Base-by-base conservation (phyloP, 2,888 invertebrate species). In the Herminia tarsipennalis region DNA sequence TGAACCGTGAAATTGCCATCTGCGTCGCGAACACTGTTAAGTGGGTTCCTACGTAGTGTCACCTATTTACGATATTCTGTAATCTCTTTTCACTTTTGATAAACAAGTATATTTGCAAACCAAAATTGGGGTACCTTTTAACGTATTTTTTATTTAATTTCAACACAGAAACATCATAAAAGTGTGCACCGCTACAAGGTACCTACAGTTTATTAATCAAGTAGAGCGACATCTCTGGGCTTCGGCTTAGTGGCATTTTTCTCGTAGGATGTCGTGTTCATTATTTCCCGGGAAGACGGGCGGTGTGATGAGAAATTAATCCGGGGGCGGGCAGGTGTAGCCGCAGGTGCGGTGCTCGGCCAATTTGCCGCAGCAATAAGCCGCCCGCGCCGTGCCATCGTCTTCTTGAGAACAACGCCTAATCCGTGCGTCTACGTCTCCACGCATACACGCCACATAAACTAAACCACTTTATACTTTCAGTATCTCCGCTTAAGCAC, bases 251-350 rank as follows among this genome's bases (percentile, higher is more conserved):
- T 79, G 71, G 81, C 73, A 84, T 90, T 90, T 90, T 91, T 88
- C 86, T 84, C 65, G 64, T 73, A 79, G 81, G 78, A 81, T 78
- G 77, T 78, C 76, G 68, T 81, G 76, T 81, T 85, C 89, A 88
- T 91, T 91, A 87, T 85, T 79, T 82, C 74, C 72, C 65, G 67
- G 68, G 76, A 74, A 81, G 73, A 81, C 78, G 75, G 72, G 71
- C 72, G 73, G 71, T 78, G 82, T 89, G 88, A 90, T 89, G 88
- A 89, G 89, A 88, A 87, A 90, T 89, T 90, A 90, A 90, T 89
- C 90, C 87, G 70, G 70, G 75, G 73, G 67, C 61, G 71, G 73
- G 81, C 83, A 86, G 86, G 85, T 83, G 86, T 52, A 56, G 70
- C 56, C 76, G 77, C 88, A 86, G 87, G 84, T 86, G 88, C 68